These are phyloP conservation scores for Lasioglossum vierecki DNA, from an alignment of 2,888 invertebrate species.

Conservation along the genomic window DNA sequence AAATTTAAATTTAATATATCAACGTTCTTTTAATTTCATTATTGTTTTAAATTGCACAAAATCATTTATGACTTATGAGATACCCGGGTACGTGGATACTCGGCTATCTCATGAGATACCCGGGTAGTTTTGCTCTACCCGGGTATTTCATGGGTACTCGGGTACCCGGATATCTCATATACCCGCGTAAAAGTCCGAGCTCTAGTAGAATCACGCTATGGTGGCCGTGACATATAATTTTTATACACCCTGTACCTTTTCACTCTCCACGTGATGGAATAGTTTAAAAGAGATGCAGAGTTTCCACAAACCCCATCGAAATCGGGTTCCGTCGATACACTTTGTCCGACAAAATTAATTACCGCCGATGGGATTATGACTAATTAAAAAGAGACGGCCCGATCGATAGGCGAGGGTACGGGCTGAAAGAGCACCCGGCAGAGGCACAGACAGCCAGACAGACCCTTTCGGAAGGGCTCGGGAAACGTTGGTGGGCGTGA, in stretches of 20 bases:
- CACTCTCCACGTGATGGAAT: neutral
- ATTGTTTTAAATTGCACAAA: no score
- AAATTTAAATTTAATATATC: no score
- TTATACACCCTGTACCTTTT: neutral
- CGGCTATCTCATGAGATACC: no score
- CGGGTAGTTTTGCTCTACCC: no score
- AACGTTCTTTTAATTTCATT: no score
- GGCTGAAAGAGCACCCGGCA: neutral
- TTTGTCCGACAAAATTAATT: slow-evolving; percentile 26
- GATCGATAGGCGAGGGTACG: neutral
- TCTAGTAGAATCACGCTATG: no score
- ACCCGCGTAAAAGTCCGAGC: no score
- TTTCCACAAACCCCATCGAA: neutral
- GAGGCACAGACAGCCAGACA: neutral
- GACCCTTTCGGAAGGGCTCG: neutral
- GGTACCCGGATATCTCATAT: no score
- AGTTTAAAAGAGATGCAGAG: neutral
- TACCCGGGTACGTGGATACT: no score
- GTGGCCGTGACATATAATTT: no score
- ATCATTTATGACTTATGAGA: no score
- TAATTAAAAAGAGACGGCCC: slow-evolving; percentile 39
- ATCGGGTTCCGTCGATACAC: slow-evolving; percentile 22
- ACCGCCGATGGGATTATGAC: slow-evolving; percentile 23
- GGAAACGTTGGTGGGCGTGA: neutral
- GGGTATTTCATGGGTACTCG: no score